A percentile compares a stretch with the other conserved stretches of the same genome.
phyloP scores from a whole-genome alignment of 2,888 invertebrate species.

The Camponotus fellah region DNA sequence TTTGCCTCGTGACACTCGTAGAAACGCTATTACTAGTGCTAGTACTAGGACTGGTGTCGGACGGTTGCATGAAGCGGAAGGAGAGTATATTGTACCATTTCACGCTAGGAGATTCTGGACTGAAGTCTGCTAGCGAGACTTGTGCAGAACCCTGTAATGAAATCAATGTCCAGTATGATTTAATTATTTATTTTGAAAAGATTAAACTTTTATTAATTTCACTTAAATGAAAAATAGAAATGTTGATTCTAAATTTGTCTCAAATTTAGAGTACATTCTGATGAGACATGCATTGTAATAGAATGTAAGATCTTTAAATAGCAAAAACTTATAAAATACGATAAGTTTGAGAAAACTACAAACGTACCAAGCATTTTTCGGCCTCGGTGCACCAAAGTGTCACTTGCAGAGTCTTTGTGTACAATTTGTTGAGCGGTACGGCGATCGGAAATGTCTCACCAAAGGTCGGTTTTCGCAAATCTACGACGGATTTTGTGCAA shows the following conservation, averaged over 20 bases:
- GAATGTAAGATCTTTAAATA: background rate
- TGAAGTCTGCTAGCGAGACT: slow-evolving; percentile 98
- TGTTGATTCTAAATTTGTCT: background rate
- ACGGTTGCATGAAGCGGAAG: slow-evolving; percentile 91
- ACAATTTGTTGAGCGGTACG: slow-evolving; percentile 92
- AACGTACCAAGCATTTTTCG: slow-evolving; percentile 95
- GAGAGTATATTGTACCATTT: slow-evolving; percentile 99
- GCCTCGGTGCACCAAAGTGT: slow-evolving; percentile 93
- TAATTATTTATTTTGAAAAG: background rate
- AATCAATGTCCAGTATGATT: background rate
- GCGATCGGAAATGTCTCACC: slow-evolving; percentile 93
- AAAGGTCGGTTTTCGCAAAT: slow-evolving; percentile 92
- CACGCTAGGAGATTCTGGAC: slow-evolving; percentile 92
- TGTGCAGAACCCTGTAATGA: slow-evolving; percentile 95
- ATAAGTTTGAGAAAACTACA: slow-evolving; percentile 1
- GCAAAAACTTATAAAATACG: slow-evolving; percentile 1
- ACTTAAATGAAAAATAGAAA: background rate
- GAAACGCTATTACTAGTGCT: slow-evolving; percentile 73
- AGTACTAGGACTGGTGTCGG: slow-evolving; percentile 81
- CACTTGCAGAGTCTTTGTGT: slow-evolving; percentile 96
- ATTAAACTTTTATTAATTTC: background rate
- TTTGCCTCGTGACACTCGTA: slow-evolving; percentile 71
- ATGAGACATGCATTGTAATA: background rate
- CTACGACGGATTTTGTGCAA: slow-evolving; percentile 91
- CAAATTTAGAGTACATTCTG: background rate